These are phyloP conservation scores for Nasonia oneida DNA, from an alignment of 2,888 invertebrate genomes.

Conservation along the genomic window DNA sequence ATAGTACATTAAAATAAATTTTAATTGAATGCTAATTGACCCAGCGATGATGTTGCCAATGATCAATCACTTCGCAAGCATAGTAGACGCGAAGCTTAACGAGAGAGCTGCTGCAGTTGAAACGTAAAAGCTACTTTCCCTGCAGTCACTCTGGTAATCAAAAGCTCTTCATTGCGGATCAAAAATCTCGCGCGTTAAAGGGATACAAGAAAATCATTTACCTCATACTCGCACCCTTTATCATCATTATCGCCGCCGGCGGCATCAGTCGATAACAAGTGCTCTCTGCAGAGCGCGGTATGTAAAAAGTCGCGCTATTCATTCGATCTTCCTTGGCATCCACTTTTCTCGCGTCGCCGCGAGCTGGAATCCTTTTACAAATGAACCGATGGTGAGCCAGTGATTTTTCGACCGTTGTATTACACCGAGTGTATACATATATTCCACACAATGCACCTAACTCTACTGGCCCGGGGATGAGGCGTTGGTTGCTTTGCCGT, in stretches of 20 bases:
- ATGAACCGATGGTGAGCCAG: constrained; percentile 32
- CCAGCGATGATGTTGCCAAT: neutral
- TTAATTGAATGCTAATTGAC: neutral
- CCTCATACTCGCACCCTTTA: neutral
- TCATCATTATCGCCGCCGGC: neutral
- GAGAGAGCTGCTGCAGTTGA: neutral
- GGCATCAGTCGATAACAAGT: neutral
- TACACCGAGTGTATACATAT: neutral
- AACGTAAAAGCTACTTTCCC: constrained; percentile 3
- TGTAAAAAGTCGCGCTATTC: neutral
- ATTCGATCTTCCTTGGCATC: neutral
- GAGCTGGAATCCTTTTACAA: neutral
- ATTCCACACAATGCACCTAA: neutral
- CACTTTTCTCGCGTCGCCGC: neutral
- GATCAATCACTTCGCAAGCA: neutral
- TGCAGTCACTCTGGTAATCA: neutral
- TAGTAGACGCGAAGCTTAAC: neutral
- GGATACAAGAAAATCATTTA: neutral
- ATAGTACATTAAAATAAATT: neutral
- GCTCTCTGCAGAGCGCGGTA: neutral
- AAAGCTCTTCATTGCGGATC: neutral
- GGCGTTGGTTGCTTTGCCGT: constrained; percentile 7
- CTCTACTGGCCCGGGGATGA: neutral
- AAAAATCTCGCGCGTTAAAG: neutral
- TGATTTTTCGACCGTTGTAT: constrained; percentile 12